Conservation (phyloP, 2,888 invertebrate species). For the Maniola hyperantus region DNA sequence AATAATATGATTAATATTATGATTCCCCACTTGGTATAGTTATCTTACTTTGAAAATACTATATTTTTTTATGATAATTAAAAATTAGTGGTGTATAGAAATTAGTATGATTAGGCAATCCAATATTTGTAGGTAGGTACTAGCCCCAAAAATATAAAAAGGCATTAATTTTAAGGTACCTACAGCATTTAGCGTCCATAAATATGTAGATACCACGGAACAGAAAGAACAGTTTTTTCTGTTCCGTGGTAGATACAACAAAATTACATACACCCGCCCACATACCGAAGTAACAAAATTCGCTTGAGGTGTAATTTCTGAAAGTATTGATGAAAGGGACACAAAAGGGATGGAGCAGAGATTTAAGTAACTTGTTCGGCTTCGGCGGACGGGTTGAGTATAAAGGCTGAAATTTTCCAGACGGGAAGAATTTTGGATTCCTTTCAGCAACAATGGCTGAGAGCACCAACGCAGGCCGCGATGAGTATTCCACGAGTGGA, state of each 20-base stretch:
- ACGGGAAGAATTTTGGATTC: slow-evolving; percentile 66
- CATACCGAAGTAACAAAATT: slow-evolving; percentile 42
- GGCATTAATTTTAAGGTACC: background rate
- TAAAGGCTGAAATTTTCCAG: slow-evolving; percentile 69
- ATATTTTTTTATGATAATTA: too few relatives aligned
- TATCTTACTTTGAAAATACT: too few relatives aligned
- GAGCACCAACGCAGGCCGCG: slow-evolving; percentile 53
- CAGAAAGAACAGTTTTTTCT: too few relatives aligned
- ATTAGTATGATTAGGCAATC: background rate
- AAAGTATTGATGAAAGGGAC: slow-evolving; percentile 70
- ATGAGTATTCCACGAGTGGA: slow-evolving; percentile 64
- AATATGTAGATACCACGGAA: too few relatives aligned
- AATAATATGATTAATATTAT: too few relatives aligned
- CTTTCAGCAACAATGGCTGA: slow-evolving; percentile 58
- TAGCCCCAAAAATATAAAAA: background rate
- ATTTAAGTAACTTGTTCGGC: slow-evolving; percentile 72
- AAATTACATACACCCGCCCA: slow-evolving; percentile 22
- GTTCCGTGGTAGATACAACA: background rate
- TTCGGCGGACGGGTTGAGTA: slow-evolving; percentile 60
- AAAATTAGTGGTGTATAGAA: background rate
- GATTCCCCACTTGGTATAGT: too few relatives aligned
- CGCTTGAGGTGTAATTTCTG: slow-evolving; percentile 59
- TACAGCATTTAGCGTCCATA: background rate
- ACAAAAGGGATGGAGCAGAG: slow-evolving; percentile 63
- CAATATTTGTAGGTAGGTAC: background rate